Evolutionary conservation across 1,140 invertebrate species (phyloP).

Genomic region (Scaptomyza graminum): DNA sequence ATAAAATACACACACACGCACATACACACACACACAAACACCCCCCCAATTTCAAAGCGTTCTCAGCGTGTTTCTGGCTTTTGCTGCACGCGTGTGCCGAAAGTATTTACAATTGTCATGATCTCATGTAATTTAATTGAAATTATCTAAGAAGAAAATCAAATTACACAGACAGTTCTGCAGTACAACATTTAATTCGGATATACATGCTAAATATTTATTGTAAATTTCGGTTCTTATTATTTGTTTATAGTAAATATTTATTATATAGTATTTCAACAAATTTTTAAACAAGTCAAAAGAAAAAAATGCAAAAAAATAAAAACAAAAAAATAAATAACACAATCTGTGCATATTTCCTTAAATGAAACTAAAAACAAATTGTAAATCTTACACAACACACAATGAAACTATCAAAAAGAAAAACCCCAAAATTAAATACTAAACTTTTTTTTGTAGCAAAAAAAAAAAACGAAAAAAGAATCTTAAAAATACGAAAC

Average conservation of each 20-base stretch:
- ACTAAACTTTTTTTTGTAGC: slow-evolving; percentile 47
- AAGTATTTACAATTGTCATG: slow-evolving; percentile 78
- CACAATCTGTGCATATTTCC: slow-evolving; percentile 78
- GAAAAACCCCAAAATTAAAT: slow-evolving; percentile 33
- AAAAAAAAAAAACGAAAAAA: slow-evolving; percentile 13
- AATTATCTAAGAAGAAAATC: slow-evolving; percentile 66
- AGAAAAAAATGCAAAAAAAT: slow-evolving; percentile 12
- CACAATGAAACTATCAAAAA: slow-evolving; percentile 31
- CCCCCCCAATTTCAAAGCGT: slow-evolving; percentile 67
- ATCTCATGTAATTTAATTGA: slow-evolving; percentile 80
- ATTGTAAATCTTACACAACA: slow-evolving; percentile 58
- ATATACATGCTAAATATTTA: slow-evolving; percentile 1
- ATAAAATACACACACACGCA: neutral
- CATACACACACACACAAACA: slow-evolving; percentile 14
- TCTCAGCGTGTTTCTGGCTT: slow-evolving; percentile 71
- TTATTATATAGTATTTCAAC: slow-evolving; percentile 38
- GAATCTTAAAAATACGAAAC: slow-evolving; percentile 23
- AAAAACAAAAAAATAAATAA: slow-evolving; percentile 41
- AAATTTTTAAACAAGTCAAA: slow-evolving; percentile 34
- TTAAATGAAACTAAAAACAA: slow-evolving; percentile 56
- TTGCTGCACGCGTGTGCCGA: slow-evolving; percentile 69
- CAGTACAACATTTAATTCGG: slow-evolving; percentile 3
- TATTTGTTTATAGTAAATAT: slow-evolving; percentile 43
- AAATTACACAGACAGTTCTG: slow-evolving; percentile 26
- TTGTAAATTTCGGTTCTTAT: slow-evolving; percentile 20